phyloP scores from a whole-genome alignment of 2,113 vertebrate species.

The Calonectris borealis region DNA sequence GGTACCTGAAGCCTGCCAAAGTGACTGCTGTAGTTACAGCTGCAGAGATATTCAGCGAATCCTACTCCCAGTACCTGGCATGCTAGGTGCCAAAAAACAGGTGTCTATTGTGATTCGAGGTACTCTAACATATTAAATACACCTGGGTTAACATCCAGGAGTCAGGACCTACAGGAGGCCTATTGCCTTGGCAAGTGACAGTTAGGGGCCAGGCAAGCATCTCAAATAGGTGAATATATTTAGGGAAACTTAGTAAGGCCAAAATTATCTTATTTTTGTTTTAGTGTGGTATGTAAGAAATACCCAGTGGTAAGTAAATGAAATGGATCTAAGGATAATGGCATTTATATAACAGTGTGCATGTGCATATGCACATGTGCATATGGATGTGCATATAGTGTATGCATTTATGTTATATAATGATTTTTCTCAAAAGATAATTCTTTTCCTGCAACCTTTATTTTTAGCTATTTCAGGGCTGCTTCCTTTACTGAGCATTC shows the following conservation, averaged over 20 bases:
- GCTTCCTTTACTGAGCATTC: not conserved
- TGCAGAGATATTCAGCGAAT: not conserved
- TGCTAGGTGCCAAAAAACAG: not conserved
- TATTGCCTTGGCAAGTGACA: not conserved
- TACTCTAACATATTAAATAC: not conserved
- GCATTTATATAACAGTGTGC: not conserved
- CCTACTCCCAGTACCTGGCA: not conserved
- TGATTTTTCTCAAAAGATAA: not conserved
- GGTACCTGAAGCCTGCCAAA: not conserved
- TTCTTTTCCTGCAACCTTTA: not conserved
- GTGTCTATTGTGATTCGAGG: not conserved
- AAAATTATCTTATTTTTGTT: not conserved
- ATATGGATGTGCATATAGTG: not conserved
- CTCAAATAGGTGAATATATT: not conserved
- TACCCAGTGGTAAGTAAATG: not conserved
- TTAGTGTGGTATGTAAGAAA: not conserved
- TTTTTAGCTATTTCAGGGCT: not conserved
- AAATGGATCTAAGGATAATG: not conserved
- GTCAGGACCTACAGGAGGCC: not conserved
- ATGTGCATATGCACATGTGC: not conserved
- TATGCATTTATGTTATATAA: not conserved
- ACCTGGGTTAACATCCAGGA: not conserved
- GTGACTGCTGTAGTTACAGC: slow-evolving; percentile 2
- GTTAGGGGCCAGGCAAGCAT: not conserved
- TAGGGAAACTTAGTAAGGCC: not conserved